These are phyloP conservation scores for Drosophila punjabiensis DNA, from an alignment of 1,140 invertebrate genomes.

Conservation along the genomic window DNA sequence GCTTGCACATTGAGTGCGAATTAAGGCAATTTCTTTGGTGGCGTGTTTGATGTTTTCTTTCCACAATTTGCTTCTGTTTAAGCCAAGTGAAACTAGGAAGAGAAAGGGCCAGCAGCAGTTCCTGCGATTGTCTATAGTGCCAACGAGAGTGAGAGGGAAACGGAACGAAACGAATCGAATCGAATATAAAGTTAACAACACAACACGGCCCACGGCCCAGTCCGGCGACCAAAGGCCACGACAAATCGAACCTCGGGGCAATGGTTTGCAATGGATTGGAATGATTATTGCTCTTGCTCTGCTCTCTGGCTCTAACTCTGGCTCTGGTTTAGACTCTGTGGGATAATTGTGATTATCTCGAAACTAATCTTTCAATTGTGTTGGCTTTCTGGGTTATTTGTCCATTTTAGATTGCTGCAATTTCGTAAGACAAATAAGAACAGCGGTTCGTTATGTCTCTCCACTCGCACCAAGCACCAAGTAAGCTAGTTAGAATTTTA, in stretches of 20 bases:
- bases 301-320: background rate
- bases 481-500: conserved; percentile 18
- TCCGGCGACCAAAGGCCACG: conserved; percentile 26
- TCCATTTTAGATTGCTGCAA: conserved; percentile 37
- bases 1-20: conserved; percentile 47
- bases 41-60: conserved; percentile 48
- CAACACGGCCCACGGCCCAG: background rate
- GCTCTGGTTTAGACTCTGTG: background rate
- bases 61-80: conserved; percentile 21
- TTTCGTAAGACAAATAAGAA: conserved; percentile 53
- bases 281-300: conserved; percentile 32
- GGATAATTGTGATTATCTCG: conserved; percentile 44
- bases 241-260: conserved; percentile 49
- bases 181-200: conserved; percentile 22
- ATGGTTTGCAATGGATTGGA: conserved; percentile 29
- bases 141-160: conserved; percentile 22
- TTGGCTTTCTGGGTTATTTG: conserved; percentile 50
- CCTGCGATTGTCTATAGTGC: conserved; percentile 24
- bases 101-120: conserved; percentile 44
- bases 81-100: conserved; percentile 40
- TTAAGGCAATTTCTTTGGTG: conserved; percentile 54
- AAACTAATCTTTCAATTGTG: conserved; percentile 56
- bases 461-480: background rate
- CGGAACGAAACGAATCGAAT: too few relatives aligned
- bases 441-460: conserved; percentile 19